A percentile compares a stretch with the other conserved stretches of the same genome.
Conservation (phyloP, 2,113 vertebrate genomes). For the Anolis sagrei region DNA sequence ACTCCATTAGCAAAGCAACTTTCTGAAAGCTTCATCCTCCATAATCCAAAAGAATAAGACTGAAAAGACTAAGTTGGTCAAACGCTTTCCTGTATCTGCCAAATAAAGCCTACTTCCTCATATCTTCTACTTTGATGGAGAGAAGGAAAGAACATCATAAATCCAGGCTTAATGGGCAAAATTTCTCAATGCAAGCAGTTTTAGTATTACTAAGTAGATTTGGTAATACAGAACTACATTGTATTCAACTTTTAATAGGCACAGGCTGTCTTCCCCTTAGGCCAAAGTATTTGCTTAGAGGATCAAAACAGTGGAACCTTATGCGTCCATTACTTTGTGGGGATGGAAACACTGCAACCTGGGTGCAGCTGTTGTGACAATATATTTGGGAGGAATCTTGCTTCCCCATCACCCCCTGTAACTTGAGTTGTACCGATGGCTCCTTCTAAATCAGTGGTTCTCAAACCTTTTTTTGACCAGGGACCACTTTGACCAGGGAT, state of each 20-base stretch:
- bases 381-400: not conserved
- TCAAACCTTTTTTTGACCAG: no score
- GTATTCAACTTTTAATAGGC: not conserved
- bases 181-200: no score
- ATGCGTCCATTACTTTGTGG: no score
- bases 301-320: no score
- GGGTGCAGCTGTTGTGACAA: not conserved
- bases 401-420: no score
- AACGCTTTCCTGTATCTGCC: conserved; percentile 8
- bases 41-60: not conserved
- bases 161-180: no score
- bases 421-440: no score
- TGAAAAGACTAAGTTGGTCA: conserved; percentile 27
- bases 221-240: not conserved
- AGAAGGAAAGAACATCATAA: no score
- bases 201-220: not conserved
- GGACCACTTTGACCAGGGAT: no score
- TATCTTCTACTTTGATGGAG: no score
- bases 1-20: no score
- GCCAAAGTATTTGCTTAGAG: not conserved
- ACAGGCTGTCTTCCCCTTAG: not conserved
- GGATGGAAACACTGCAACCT: not conserved
- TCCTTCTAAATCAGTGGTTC: no score
- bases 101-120: not conserved
- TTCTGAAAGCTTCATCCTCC: conserved; percentile 28